Percentiles rank a stretch among this genome's conserved stretches.
Evolutionary conservation across 2,113 vertebrate genomes (phyloP).

Genomic region (Anolis sagrei): DNA sequence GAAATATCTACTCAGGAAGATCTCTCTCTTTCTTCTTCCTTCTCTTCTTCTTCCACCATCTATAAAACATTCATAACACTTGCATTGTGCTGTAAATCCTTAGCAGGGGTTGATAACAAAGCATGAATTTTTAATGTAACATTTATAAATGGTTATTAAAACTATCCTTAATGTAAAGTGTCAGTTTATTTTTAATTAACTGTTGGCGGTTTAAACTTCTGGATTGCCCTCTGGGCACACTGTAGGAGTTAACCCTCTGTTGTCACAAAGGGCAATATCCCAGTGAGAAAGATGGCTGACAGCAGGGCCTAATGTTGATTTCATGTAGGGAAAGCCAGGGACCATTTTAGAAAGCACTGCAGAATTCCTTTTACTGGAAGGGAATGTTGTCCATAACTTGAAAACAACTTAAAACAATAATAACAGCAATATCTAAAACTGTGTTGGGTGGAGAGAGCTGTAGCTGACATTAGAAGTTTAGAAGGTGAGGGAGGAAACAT

Average conservation of each 20-base stretch:
- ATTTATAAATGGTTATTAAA: conserved; percentile 90
- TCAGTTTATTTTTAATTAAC: conserved; percentile 90
- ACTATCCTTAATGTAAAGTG: conserved; percentile 87
- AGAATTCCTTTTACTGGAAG: too few species aligned
- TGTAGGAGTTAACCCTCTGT: conserved; percentile 72
- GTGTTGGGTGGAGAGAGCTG: too few species aligned
- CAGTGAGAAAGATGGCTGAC: background rate
- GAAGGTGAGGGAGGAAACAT: too few species aligned
- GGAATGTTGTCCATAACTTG: too few species aligned
- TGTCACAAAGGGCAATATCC: background rate
- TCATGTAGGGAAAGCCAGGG: too few species aligned
- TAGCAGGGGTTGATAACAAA: conserved; percentile 85
- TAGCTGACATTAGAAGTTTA: too few species aligned
- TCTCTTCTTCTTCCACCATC: conserved; percentile 63
- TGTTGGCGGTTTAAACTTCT: conserved; percentile 80
- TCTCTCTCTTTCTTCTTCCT: conserved; percentile 49
- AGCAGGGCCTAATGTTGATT: too few species aligned
- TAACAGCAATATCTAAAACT: too few species aligned
- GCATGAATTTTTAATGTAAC: conserved; percentile 88
- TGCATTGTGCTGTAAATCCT: conserved; percentile 87
- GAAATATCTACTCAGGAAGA: conserved; percentile 73
- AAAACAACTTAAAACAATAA: too few species aligned
- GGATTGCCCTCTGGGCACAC: conserved; percentile 74
- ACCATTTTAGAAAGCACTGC: too few species aligned
- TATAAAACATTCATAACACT: conserved; percentile 86